phyloP scores from a whole-genome alignment of 2,797 vertebrate genomes.

The Lithobates sylvaticus region DNA sequence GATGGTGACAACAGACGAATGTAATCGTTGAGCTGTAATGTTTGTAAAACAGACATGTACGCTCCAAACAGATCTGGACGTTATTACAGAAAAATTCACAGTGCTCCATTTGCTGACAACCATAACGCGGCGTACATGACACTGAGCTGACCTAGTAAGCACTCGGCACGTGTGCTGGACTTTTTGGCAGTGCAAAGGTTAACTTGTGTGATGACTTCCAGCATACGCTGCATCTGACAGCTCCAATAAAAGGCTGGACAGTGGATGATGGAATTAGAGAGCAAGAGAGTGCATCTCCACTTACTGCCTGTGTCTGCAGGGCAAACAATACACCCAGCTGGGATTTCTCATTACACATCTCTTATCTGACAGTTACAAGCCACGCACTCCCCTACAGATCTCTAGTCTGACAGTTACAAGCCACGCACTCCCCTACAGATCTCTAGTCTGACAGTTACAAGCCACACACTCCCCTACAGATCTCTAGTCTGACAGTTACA shows the following conservation, averaged over 20 bases:
- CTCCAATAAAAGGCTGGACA: background rate
- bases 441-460: no score
- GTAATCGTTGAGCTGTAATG: background rate
- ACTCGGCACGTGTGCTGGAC: no score
- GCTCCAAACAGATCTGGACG: background rate
- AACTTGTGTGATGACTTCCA: background rate
- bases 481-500: no score
- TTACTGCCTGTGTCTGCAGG: background rate
- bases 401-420: no score
- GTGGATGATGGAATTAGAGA: background rate
- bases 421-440: no score
- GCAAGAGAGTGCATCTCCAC: background rate
- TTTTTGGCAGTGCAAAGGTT: background rate
- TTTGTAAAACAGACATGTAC: background rate
- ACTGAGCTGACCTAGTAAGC: no score
- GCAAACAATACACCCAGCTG: background rate
- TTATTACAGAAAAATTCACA: no score
- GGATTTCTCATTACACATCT: background rate
- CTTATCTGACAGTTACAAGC: background rate
- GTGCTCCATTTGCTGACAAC: no score
- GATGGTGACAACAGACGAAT: background rate
- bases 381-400: background rate
- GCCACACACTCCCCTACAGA: no score
- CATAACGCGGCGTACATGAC: no score
- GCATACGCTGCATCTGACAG: background rate